A percentile compares a stretch with the other conserved stretches of the same genome.
Evolutionary conservation across 1,140 invertebrate species (phyloP).

Genomic region (Liolophura sinensis): DNA sequence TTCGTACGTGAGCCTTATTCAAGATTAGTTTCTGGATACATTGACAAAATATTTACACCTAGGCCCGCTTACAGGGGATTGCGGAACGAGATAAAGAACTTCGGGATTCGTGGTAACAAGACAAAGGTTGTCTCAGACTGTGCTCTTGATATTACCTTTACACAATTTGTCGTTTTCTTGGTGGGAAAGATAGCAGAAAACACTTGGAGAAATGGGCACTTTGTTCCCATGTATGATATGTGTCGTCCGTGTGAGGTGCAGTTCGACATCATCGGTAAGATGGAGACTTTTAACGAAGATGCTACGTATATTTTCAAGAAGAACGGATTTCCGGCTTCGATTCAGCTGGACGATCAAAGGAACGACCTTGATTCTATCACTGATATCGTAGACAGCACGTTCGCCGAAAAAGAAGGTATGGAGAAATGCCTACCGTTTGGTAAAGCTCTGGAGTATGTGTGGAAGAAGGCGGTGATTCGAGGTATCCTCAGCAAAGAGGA

Average conservation of each 20-base stretch:
- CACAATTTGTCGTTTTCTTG: slow-evolving; percentile 13
- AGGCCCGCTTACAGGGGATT: slow-evolving; percentile 33
- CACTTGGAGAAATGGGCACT: slow-evolving; percentile 34
- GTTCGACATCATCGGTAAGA: slow-evolving; percentile 51
- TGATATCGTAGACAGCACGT: neutral
- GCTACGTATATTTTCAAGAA: slow-evolving; percentile 27
- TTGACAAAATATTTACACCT: slow-evolving; percentile 49
- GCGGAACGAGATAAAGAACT: no score
- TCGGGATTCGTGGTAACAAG: no score
- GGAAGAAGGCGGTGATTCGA: no score
- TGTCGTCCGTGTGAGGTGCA: slow-evolving; percentile 47
- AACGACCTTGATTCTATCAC: neutral
- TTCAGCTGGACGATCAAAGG: neutral
- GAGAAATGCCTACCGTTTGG: no score
- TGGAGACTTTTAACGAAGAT: slow-evolving; percentile 46
- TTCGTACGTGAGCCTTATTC: slow-evolving; percentile 47
- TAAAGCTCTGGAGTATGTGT: no score
- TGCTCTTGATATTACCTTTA: slow-evolving; percentile 12
- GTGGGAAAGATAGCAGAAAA: neutral
- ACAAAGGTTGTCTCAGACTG: no score
- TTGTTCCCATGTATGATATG: slow-evolving; percentile 43
- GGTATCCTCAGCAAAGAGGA: no score
- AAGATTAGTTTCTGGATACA: slow-evolving; percentile 42
- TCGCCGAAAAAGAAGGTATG: no score
- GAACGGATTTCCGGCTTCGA: slow-evolving; percentile 7